Conservation (phyloP, 2,113 vertebrate species). For the Saguinus midas region DNA sequence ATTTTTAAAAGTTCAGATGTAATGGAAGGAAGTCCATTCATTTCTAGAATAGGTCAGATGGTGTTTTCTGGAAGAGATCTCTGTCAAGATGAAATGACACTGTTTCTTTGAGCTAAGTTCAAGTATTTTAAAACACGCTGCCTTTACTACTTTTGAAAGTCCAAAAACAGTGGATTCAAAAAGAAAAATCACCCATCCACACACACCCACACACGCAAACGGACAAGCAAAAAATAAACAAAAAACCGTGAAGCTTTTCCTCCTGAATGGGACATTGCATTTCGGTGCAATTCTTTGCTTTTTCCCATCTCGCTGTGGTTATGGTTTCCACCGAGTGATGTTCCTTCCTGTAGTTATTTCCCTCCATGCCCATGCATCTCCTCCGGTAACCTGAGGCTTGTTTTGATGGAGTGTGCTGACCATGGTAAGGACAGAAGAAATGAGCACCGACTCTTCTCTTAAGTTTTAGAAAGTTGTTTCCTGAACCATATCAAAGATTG, state of each 20-base stretch:
- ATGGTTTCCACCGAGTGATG: neutral
- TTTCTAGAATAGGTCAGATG: neutral
- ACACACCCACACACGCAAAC: no score
- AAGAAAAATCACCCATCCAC: neutral
- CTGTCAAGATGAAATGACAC: slow-evolving; percentile 30
- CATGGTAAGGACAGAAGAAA: neutral
- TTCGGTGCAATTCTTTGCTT: neutral
- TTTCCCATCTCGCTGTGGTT: slow-evolving; percentile 33
- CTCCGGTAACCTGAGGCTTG: neutral
- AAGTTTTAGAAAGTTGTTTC: neutral
- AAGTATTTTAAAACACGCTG: neutral
- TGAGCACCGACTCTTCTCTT: neutral
- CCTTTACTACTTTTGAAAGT: slow-evolving; percentile 34
- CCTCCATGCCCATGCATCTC: neutral
- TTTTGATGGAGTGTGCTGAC: neutral
- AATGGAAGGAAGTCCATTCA: slow-evolving; percentile 50
- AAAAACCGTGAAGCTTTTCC: neutral
- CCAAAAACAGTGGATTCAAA: neutral
- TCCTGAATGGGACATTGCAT: slow-evolving; percentile 15
- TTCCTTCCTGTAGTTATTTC: neutral
- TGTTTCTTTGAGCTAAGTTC: neutral
- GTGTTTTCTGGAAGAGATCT: slow-evolving; percentile 69
- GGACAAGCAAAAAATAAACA: neutral
- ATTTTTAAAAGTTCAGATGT: neutral
- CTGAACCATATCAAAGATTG: neutral